A percentile compares a stretch with the other conserved stretches of the same genome.
Conservation (phyloP, 1,140 invertebrate genomes). For the Micrasema longulum region DNA sequence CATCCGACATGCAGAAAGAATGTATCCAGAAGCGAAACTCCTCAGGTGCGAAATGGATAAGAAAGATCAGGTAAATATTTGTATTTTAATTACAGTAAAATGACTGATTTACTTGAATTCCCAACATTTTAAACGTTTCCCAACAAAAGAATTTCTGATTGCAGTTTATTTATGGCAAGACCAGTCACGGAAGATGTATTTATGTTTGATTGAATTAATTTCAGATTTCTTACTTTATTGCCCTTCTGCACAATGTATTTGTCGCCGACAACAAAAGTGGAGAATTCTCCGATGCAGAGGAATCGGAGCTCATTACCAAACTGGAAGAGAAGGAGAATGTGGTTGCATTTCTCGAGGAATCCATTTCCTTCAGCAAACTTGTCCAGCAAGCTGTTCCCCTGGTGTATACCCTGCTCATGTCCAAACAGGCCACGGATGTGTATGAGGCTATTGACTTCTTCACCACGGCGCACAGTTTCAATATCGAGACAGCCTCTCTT, state of each 20-base stretch:
- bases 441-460: conserved; percentile 89
- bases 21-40: conserved; percentile 64
- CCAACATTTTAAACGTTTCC: no score
- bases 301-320: conserved; percentile 29
- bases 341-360: conserved; percentile 72
- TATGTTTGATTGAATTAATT: no score
- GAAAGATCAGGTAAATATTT: conserved; percentile 63
- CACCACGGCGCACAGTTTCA: conserved; percentile 82
- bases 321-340: conserved; percentile 67
- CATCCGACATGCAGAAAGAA: conserved; percentile 63
- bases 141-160: no score
- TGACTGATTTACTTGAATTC: no score
- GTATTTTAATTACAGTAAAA: no score
- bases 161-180: no score
- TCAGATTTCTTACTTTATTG: conserved; percentile 64
- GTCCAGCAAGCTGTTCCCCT: conserved; percentile 78
- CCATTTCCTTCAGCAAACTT: conserved; percentile 72
- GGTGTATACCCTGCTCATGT: conserved; percentile 79
- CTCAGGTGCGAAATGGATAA: conserved; percentile 65
- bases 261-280: conserved; percentile 58
- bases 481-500: conserved; percentile 76
- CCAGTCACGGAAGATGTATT: background rate
- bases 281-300: conserved; percentile 56
- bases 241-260: conserved; percentile 62
- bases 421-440: conserved; percentile 81